These are phyloP conservation scores for Microplitis mediator DNA, from an alignment of 1,140 invertebrate genomes.

Conservation along the genomic window DNA sequence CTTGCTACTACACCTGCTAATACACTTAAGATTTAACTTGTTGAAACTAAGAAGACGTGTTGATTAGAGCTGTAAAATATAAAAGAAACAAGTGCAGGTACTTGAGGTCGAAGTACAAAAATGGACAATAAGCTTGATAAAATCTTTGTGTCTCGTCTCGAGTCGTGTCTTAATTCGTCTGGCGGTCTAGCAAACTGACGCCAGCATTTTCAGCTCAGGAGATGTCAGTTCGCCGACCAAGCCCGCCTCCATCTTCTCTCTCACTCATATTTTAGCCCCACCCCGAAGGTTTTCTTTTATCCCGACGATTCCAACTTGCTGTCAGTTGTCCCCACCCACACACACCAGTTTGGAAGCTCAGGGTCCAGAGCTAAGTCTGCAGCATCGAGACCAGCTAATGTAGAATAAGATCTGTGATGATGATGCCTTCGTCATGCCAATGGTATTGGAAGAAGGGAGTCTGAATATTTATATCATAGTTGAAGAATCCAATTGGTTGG, in stretches of 20 bases:
- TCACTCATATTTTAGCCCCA: conserved; percentile 22
- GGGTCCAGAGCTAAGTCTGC: not conserved
- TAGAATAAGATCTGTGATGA: not conserved
- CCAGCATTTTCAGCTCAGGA: not conserved
- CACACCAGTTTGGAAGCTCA: conserved; percentile 2
- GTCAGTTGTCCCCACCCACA: conserved; percentile 32
- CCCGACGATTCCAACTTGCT: conserved; percentile 20
- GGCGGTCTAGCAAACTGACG: not conserved
- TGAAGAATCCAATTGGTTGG: not conserved
- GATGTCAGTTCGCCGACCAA: conserved; percentile 22
- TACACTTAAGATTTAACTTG: too few relatives aligned
- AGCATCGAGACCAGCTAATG: conserved; percentile 1
- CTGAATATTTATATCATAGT: conserved; percentile 12
- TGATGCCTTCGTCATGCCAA: too few relatives aligned
- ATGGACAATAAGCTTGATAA: not conserved
- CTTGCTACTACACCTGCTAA: too few relatives aligned
- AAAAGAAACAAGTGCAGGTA: not conserved
- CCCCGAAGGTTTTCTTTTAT: conserved; percentile 36
- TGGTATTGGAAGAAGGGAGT: not conserved
- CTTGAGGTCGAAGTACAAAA: not conserved
- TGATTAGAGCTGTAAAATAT: not conserved
- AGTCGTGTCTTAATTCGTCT: conserved; percentile 22
- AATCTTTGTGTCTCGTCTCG: conserved; percentile 4
- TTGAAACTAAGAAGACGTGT: too few relatives aligned
- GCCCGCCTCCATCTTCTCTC: conserved; percentile 19